A percentile compares a stretch with the other conserved stretches of the same genome.
Evolutionary conservation across 2,113 vertebrate genomes (phyloP).

Genomic region (Lamprotornis superbus): DNA sequence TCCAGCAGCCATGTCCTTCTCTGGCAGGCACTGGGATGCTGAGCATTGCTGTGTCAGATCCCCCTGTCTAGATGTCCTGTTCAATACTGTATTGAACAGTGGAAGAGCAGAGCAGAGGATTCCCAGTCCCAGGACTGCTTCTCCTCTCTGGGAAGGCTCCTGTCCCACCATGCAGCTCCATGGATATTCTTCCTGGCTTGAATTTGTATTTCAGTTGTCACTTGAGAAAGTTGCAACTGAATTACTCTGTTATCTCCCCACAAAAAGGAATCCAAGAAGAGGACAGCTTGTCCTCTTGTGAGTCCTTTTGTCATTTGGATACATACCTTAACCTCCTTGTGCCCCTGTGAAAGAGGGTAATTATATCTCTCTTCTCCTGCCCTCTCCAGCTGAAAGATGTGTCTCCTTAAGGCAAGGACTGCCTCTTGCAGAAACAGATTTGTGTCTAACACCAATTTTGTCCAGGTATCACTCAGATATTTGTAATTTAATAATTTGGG

Average conservation of each 20-base stretch:
- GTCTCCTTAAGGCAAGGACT: background rate
- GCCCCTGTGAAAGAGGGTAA: background rate
- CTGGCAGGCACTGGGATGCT: background rate
- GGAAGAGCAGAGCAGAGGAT: background rate
- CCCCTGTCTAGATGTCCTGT: background rate
- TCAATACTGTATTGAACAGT: background rate
- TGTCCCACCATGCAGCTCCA: background rate
- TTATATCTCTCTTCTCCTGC: background rate
- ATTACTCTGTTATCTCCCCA: background rate
- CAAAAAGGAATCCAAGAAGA: background rate
- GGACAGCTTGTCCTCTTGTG: background rate
- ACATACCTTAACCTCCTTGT: background rate
- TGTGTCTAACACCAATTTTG: background rate
- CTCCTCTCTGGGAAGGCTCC: background rate
- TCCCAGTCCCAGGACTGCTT: background rate
- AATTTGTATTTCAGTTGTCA: background rate
- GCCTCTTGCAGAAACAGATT: background rate
- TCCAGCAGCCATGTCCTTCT: background rate
- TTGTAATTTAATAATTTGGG: background rate
- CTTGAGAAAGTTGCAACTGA: background rate
- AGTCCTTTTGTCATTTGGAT: background rate
- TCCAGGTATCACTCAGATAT: background rate
- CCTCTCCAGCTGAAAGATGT: background rate
- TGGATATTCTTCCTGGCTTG: background rate
- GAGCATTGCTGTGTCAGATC: background rate